phyloP scores from a whole-genome alignment of 2,888 invertebrate genomes.

The Chrysomela aeneicollis region DNA sequence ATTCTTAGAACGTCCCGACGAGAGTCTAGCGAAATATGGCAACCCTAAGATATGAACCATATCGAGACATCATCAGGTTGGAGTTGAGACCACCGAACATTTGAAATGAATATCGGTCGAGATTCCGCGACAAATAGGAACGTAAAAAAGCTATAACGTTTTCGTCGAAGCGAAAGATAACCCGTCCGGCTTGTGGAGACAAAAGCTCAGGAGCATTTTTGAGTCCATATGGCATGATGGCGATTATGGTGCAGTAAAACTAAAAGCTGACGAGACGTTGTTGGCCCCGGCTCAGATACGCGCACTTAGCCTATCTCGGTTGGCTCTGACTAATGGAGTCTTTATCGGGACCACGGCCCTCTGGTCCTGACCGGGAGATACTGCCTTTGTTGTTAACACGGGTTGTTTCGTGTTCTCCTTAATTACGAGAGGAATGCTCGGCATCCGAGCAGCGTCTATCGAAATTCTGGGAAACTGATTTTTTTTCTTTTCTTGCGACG shows the following conservation, averaged over 20 bases:
- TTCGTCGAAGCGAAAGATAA: slow-evolving; percentile 37
- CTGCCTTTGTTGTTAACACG: slow-evolving; percentile 47
- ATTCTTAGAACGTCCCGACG: too few relatives aligned
- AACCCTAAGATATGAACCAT: too few relatives aligned
- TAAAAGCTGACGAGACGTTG: slow-evolving; percentile 49
- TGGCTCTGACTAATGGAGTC: slow-evolving; percentile 58
- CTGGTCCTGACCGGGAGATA: slow-evolving; percentile 52
- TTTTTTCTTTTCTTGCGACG: neutral
- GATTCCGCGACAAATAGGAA: slow-evolving; percentile 21
- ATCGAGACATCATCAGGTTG: too few relatives aligned
- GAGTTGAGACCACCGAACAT: neutral
- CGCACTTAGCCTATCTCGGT: slow-evolving; percentile 58
- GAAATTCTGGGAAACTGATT: slow-evolving; percentile 16
- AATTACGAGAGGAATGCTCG: slow-evolving; percentile 43
- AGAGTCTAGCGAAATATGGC: too few relatives aligned
- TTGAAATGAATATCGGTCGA: neutral
- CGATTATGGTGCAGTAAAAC: slow-evolving; percentile 49
- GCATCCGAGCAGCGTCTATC: slow-evolving; percentile 27
- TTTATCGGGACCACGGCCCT: slow-evolving; percentile 51
- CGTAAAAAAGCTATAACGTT: slow-evolving; percentile 31
- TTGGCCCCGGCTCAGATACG: slow-evolving; percentile 53
- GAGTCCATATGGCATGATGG: slow-evolving; percentile 39
- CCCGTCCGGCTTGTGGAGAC: slow-evolving; percentile 37
- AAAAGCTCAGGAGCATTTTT: slow-evolving; percentile 46
- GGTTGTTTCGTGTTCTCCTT: slow-evolving; percentile 44